Base-by-base conservation (phyloP, 1,140 invertebrate species). In the Whitmania pigra region DNA sequence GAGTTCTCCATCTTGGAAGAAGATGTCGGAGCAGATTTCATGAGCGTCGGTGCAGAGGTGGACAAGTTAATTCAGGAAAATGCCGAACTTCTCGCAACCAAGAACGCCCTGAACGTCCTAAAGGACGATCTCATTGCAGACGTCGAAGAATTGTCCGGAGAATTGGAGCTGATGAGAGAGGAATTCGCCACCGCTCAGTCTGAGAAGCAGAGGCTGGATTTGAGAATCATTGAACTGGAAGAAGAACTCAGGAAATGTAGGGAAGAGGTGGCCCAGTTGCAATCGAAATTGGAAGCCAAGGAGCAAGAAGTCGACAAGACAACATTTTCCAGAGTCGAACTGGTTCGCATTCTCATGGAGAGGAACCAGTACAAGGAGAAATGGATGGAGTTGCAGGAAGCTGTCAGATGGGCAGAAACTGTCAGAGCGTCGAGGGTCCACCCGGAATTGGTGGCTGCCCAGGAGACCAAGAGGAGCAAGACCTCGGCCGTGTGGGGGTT, bases 301-400 rank as follows among this genome's bases (percentile, higher is more conserved):
- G 57, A 63, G 29, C 57, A 63, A 63, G 57, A 63, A 63, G 29
- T 63, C 9, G 57, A 31, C 22, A 63, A 63, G 29, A 63, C 57
- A n/a, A 63, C 57, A 63, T 97, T 97, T 81, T 97, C 94, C 0
- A 86, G 94, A 43, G 90, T 94, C 0, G 94, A 97, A 80, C 97
- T 97, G 94, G 93, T 93, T 1, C 84, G 93, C 60, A 93, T 97
- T 40, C 85, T 97, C 0, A 94, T 96, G 92, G 94, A 97, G 81
- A 84, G 93, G 49, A 97, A 97, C 85, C 91, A 94, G 76, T 95
- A 93, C 79, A 89, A 96, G 78, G 71, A 72, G 17, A 63, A 69
- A 82, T 69, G 22, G 25, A 54, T 71, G 36, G 74, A 71, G 43
- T 60, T 75, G n/a, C 74, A 71, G 36, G 57, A 75, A n/a, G 74